Base-by-base conservation (phyloP, 2,113 vertebrate species). In the Megaceryle maxima region DNA sequence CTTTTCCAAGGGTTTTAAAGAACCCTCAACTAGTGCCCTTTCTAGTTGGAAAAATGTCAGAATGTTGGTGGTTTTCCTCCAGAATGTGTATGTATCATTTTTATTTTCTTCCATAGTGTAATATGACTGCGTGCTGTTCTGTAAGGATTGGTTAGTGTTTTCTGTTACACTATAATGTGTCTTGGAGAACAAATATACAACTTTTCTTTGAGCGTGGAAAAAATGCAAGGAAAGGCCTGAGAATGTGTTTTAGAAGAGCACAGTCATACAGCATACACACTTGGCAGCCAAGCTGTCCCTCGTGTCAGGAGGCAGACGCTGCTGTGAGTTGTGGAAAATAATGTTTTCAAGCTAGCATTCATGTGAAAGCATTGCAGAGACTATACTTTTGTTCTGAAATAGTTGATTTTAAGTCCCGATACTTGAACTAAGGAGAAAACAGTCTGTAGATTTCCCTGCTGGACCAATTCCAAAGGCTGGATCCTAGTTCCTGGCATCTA, bases 221-320 rank as follows among this genome's bases (percentile, higher is more conserved):
- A 75, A 72, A 57, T 55, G 39, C 33, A 55, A 70, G n/a, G 35
- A 79, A 76, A 35, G 28, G 48, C 15, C 35, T 73, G 83, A 77
- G 50, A 80, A 69, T 24, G 33, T 53, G 15, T 87, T 83, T 72
- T 25, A 91, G 76, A 53, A 56, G 17, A 17, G 51, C 81, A 37
- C 21, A 60, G 26, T 39, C 53, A 81, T n/a, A 7, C 1, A 2
- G 22, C 0, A 1, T 55, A 72, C 17, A 24, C 2, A 5, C 24
- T 66, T 5, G 5, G 37, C 59, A 92, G 17, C 39, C 35, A 60
- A 48, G 44, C 37, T 75, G 26, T 77, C n/a, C 24, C 3, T 76
- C 2, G 0, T 22, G 7, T 85, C 48, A 70, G 81, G 59, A 74
- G 88, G 39, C 0, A 1, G 39, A 78, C 46, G 50, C 62, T 75